Base-by-base conservation (phyloP, 2,797 vertebrate species). In the Monodelphis domestica region DNA sequence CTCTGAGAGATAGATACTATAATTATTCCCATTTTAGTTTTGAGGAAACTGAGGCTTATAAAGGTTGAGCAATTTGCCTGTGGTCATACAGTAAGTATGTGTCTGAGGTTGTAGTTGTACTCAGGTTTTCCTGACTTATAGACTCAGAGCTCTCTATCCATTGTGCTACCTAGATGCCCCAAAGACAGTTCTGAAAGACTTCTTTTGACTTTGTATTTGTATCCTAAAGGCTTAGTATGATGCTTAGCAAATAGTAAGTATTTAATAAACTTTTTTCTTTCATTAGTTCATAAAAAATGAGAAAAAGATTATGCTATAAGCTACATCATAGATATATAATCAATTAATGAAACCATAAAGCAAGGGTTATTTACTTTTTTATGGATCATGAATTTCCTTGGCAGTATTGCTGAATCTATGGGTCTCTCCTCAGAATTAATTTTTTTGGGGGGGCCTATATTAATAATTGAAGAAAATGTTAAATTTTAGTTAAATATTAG, bases 401-500 rank as follows among this genome's bases (percentile, higher is more conserved):
- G 10, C 38, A 45, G 10, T 50, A 21, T 50, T 84, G 70, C 84
- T 10, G 63, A 70, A 38, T 3, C 15, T 70, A 15, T 70, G 63
- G 38, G 45, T 45, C 21, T 7, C 70, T 45, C 70, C 59, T 70
- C 59, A 70, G 59, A 70, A 70, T 70, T 33, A 38, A 11, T 30
- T 29, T 59, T 59, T 59, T 29, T 10, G 1, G 54, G 4, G 17
- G 5, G 6, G 6, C 24, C 38, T 84, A 50, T 84, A 28, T 28
- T 84, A 17, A 12, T 50, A 84, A 28, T 84, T 28, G 21, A 84
- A 50, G 70, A 50, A 90, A 90, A 94, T 95, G 63, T 53, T 78
- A 59, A 88, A 70, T 50, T 94, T 6, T 45, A 94, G 52, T 50
- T 45, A 84, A 84, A 50, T 38, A 84, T 56, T 56, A 17, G 26